phyloP scores from a whole-genome alignment of 2,113 vertebrate genomes.

The Hystrix cristata region DNA sequence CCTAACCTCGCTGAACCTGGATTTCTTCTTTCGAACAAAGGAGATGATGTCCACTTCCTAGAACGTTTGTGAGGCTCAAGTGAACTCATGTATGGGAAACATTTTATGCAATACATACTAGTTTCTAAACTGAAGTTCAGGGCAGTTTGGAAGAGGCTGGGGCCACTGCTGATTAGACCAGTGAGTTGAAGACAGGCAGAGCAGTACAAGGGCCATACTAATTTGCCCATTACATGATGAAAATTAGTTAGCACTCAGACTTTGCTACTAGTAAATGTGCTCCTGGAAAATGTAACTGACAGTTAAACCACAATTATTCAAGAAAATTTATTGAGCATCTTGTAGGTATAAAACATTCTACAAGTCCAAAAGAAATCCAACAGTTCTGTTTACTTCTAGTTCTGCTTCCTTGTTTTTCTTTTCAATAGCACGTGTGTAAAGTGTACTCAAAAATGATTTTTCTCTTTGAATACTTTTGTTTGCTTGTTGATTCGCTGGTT shows the following conservation, averaged over 20 bases:
- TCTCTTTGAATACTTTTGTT: not conserved
- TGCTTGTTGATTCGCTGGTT: conserved; percentile 26
- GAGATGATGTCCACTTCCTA: not conserved
- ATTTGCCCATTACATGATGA: conserved; percentile 1
- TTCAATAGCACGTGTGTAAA: not conserved
- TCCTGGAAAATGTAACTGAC: conserved; percentile 21
- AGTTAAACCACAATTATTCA: not conserved
- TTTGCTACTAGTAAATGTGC: not conserved
- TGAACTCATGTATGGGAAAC: not conserved
- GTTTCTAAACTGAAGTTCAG: conserved; percentile 14
- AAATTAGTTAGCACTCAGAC: not conserved
- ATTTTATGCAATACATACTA: not conserved
- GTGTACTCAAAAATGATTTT: not conserved
- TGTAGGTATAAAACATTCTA: not conserved
- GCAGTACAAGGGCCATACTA: not conserved
- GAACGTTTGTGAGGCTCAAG: not conserved
- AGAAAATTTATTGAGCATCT: not conserved
- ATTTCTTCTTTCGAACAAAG: conserved; percentile 46
- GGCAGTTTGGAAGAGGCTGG: not conserved
- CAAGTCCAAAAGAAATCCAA: conserved; percentile 38
- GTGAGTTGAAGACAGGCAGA: not conserved
- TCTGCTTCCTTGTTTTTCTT: not conserved
- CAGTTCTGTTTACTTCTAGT: not conserved
- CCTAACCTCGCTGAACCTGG: conserved; percentile 28
- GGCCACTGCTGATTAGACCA: not conserved